These are phyloP conservation scores for Phoenoteleia sp. DNA, from an alignment of 2,888 invertebrate species.

Conservation along the genomic window DNA sequence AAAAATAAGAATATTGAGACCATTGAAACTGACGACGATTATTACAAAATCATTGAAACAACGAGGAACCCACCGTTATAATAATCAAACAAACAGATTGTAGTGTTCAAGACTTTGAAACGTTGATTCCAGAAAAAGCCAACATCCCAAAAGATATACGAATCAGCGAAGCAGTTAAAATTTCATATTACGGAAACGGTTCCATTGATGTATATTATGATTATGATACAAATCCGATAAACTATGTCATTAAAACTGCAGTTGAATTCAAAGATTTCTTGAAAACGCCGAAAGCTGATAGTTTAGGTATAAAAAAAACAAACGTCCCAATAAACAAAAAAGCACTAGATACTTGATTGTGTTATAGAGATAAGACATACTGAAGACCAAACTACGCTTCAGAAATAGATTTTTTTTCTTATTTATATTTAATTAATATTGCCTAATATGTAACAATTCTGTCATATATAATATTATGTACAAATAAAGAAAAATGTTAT, in stretches of 20 bases:
- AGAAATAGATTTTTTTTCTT: too few relatives aligned
- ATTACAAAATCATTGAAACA: slow-evolving; percentile 48
- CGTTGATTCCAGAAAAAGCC: slow-evolving; percentile 6
- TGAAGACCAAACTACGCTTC: too few relatives aligned
- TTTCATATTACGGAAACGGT: slow-evolving; percentile 40
- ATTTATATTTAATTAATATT: too few relatives aligned
- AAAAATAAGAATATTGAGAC: slow-evolving; percentile 52
- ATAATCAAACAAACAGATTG: slow-evolving; percentile 44
- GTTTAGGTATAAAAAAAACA: slow-evolving; percentile 49
- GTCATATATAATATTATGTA: too few relatives aligned
- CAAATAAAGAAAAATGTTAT: too few relatives aligned
- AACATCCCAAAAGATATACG: slow-evolving; percentile 28
- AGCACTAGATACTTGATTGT: too few relatives aligned
- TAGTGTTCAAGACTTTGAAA: slow-evolving; percentile 54
- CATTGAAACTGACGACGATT: slow-evolving; percentile 59
- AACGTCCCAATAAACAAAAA: too few relatives aligned
- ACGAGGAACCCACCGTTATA: slow-evolving; percentile 58
- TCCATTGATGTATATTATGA: too few relatives aligned
- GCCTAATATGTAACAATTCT: too few relatives aligned
- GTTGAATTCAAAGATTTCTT: slow-evolving; percentile 25
- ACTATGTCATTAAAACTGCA: slow-evolving; percentile 23
- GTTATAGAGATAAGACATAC: too few relatives aligned
- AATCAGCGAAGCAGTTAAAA: slow-evolving; percentile 43
- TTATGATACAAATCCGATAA: slow-evolving; percentile 10
- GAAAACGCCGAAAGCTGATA: slow-evolving; percentile 19